These are phyloP conservation scores for Blastomussa wellsi DNA, from an alignment of 92 coral and sea anemone species.

Conservation along the genomic window DNA sequence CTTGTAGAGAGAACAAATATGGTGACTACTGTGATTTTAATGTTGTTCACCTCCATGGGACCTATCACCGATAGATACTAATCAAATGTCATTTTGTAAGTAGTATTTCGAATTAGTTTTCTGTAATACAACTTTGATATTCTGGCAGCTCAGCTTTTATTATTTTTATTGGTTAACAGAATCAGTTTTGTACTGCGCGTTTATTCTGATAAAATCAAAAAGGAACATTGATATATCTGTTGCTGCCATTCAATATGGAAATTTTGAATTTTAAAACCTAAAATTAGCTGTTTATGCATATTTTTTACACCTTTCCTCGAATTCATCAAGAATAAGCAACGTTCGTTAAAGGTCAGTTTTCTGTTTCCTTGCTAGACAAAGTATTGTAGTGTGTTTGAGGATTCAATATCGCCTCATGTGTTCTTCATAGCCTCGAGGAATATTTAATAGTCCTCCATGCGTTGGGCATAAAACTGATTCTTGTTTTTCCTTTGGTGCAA, in stretches of 20 bases:
- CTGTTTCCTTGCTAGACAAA: no score
- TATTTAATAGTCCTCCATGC: background rate
- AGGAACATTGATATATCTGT: background rate
- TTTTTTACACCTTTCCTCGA: background rate
- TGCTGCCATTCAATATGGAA: background rate
- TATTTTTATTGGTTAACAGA: background rate
- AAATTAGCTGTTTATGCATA: background rate
- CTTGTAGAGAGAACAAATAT: background rate
- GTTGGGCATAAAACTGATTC: background rate
- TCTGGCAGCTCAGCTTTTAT: background rate
- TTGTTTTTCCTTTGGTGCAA: background rate
- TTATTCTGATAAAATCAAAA: background rate
- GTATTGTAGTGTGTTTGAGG: background rate
- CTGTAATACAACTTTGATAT: background rate
- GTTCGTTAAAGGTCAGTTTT: background rate
- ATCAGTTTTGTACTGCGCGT: background rate
- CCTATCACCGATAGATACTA: no score
- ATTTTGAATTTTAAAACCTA: background rate
- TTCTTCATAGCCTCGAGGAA: background rate
- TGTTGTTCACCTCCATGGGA: background rate
- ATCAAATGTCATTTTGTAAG: no score
- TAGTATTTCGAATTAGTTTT: no score
- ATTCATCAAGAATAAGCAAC: background rate
- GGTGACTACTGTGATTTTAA: background rate
- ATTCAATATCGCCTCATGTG: constrained; percentile 2